Percentiles rank a stretch among this genome's conserved stretches.
phyloP scores from a whole-genome alignment of 2,888 invertebrate species.

The Chromoteleia sp. region DNA sequence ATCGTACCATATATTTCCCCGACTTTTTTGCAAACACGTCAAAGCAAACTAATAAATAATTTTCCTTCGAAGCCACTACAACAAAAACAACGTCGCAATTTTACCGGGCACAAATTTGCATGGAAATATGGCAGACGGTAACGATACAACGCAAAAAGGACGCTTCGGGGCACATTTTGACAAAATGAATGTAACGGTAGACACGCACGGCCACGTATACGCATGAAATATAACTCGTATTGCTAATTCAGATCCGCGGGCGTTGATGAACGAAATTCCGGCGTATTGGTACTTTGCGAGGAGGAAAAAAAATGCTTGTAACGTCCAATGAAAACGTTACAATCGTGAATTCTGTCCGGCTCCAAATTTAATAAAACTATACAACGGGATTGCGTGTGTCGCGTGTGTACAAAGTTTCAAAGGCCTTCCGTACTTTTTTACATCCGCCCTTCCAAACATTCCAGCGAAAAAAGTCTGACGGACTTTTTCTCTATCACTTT shows the following conservation, averaged over 20 bases:
- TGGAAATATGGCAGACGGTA: slow-evolving; percentile 64
- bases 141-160: slow-evolving; percentile 62
- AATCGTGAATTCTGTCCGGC: slow-evolving; percentile 58
- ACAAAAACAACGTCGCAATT: slow-evolving; percentile 64
- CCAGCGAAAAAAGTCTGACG: slow-evolving; percentile 53
- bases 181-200: slow-evolving; percentile 63
- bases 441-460: slow-evolving; percentile 42
- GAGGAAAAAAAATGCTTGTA: slow-evolving; percentile 40
- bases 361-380: slow-evolving; percentile 63
- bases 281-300: slow-evolving; percentile 40
- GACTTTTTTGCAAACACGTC: slow-evolving; percentile 60
- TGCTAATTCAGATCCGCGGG: slow-evolving; percentile 69
- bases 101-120: slow-evolving; percentile 61
- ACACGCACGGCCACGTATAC: slow-evolving; percentile 61
- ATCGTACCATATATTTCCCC: slow-evolving; percentile 30
- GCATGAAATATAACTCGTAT: slow-evolving; percentile 63
- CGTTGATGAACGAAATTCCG: slow-evolving; percentile 67
- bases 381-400: slow-evolving; percentile 63
- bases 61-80: slow-evolving; percentile 54
- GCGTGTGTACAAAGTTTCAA: slow-evolving; percentile 53
- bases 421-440: slow-evolving; percentile 50
- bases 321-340: slow-evolving; percentile 65
- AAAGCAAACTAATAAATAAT: slow-evolving; percentile 66
- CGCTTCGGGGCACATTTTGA: slow-evolving; percentile 66
- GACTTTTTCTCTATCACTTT: slow-evolving; percentile 66